phyloP scores from a whole-genome alignment of 2,113 vertebrate species.

The Sinocyclocheilus anophthalmus region DNA sequence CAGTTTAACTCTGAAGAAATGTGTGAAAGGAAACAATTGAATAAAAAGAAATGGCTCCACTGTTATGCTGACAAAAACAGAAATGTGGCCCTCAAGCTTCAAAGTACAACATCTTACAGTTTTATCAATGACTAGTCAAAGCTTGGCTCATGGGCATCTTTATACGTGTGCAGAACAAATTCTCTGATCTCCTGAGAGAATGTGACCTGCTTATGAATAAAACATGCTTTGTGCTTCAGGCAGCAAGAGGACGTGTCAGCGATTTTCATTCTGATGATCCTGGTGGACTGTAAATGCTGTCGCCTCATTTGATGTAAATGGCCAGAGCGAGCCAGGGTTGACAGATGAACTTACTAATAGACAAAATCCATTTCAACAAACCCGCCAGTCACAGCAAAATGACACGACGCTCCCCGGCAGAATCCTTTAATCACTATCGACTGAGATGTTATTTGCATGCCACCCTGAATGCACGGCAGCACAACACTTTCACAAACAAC shows the following conservation, averaged over 20 bases:
- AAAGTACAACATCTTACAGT: not conserved
- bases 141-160: not conserved
- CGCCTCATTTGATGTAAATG: not conserved
- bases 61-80: not conserved
- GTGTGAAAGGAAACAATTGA: not conserved
- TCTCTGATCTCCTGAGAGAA: constrained; percentile 19
- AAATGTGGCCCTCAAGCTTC: not conserved
- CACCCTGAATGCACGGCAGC: not conserved
- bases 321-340: not conserved
- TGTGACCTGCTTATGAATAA: constrained; percentile 49
- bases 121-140: not conserved
- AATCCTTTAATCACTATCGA: not conserved
- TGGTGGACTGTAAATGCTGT: constrained; percentile 7
- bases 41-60: not conserved
- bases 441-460: not conserved
- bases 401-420: not conserved
- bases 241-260: constrained; percentile 41
- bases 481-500: constrained; percentile 4
- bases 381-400: not conserved
- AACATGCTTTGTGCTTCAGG: constrained; percentile 35
- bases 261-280: constrained; percentile 39
- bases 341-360: constrained; percentile 30
- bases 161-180: constrained; percentile 19
- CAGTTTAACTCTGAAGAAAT: not conserved
- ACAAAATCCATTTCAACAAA: constrained; percentile 23